Percentiles rank a stretch among this genome's conserved stretches.
Conservation (phyloP, 2,797 vertebrate genomes). For the Acanthis flammea region DNA sequence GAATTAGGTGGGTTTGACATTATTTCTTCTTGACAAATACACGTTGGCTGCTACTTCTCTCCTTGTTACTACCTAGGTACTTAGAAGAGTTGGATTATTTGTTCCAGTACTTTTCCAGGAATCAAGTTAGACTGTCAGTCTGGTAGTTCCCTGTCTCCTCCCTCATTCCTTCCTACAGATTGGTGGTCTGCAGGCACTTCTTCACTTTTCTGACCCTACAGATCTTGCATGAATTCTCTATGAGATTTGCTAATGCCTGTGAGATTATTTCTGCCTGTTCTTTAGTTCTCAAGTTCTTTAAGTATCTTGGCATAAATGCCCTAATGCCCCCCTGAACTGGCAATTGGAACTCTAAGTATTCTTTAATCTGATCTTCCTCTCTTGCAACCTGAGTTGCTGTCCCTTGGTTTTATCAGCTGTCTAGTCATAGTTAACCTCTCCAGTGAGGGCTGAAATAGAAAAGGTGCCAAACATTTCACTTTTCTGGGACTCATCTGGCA, state of each 20-base stretch:
- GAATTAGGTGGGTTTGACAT: neutral
- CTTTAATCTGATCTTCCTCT: neutral
- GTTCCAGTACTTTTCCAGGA: neutral
- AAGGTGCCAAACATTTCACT: constrained; percentile 13
- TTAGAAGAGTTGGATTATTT: neutral
- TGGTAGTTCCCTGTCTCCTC: neutral
- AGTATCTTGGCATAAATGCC: neutral
- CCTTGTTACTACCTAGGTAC: neutral
- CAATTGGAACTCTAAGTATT: neutral
- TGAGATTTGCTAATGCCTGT: neutral
- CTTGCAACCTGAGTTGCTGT: neutral
- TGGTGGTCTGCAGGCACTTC: neutral
- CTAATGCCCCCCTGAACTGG: neutral
- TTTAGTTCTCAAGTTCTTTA: neutral
- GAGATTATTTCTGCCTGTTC: neutral
- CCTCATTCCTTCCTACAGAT: neutral
- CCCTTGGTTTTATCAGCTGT: neutral
- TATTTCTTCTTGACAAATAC: constrained; percentile 1
- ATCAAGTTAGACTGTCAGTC: neutral
- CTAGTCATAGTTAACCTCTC: neutral
- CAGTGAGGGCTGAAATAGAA: constrained; percentile 10
- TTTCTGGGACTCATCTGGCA: constrained; percentile 20
- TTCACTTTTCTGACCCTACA: neutral
- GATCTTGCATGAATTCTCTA: neutral
- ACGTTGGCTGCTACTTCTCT: neutral